These are phyloP conservation scores for Lampris incognitus DNA, from an alignment of 2,113 vertebrate species.

Conservation along the genomic window DNA sequence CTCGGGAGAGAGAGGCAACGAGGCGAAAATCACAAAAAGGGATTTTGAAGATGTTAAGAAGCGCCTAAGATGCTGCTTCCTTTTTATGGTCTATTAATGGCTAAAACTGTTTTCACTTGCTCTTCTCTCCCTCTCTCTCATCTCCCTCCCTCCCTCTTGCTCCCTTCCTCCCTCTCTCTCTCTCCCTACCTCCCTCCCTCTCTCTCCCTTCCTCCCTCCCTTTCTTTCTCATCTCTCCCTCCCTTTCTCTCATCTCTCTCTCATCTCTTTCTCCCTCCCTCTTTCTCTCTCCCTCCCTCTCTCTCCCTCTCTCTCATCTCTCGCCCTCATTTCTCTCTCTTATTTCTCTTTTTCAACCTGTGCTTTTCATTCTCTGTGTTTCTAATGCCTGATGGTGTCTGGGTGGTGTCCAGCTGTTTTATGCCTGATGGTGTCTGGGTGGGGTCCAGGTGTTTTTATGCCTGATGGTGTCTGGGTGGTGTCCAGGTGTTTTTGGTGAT, in stretches of 20 bases:
- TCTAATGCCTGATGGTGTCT: not conserved
- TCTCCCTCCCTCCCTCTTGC: constrained; percentile 34
- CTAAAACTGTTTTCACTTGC: constrained; percentile 45
- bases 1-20: constrained; percentile 90
- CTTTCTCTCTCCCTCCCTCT: constrained; percentile 13
- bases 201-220: not conserved
- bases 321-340: constrained; percentile 19
- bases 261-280: constrained; percentile 5
- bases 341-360: constrained; percentile 10
- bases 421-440: no score
- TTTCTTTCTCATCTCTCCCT: constrained; percentile 1
- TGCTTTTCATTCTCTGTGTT: constrained; percentile 26
- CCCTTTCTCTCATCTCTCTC: no score
- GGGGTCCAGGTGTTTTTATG: no score
- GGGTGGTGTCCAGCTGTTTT: no score
- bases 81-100: constrained; percentile 72
- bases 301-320: constrained; percentile 10
- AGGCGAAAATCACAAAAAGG: constrained; percentile 87
- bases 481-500: no score
- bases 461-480: no score
- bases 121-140: not conserved
- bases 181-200: constrained; percentile 24
- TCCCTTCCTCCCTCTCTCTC: constrained; percentile 4
- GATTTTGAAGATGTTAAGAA: constrained; percentile 88
- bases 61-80: constrained; percentile 78